Evolutionary conservation across 2,113 vertebrate genomes (phyloP), one percentile per base, ranked within the genome.

Genomic region (Eidolon helvum): DNA sequence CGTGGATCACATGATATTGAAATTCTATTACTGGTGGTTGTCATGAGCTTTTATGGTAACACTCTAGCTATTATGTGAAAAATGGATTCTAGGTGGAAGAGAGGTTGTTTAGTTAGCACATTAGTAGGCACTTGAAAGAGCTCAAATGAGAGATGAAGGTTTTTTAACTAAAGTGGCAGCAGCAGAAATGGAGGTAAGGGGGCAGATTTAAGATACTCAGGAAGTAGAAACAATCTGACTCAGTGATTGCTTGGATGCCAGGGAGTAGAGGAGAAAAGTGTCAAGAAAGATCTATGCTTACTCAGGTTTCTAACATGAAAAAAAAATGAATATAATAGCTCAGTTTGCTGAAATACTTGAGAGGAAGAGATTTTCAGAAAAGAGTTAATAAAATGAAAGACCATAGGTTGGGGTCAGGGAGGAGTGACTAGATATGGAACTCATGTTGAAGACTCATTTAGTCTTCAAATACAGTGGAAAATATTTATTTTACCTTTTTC

Each of bases 401-500:
- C 28, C 12, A 4, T 2, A 61, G 40, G 63, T 0, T 4, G 2
- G 16, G 26, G 10, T 68, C 40, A 86, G 55, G 14, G 2, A 63
- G 18, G 43, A 82, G 55, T 19, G 28, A 26, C 33, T 92, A 66
- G 35, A 53, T 22, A 72, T 19, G 40, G 33, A 78, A 78, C 14
- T 40, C 21, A 59, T 26, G 2, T 24, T 40, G 84, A 84, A 78
- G 55, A 22, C 24, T 43, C 55, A 12, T 33, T 68, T 69, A 22
- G n/a, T 26, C 69, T 91, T 55, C 38, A 86, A 40, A 59, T 21
- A 43, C 10, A 57, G 38, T 30, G 16, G 50, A 90, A 26, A 61
- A 45, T 57, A 89, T 94, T 79, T 95, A 72, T 72, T 89, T 90
- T 55, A 55, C 10, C 28, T 59, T 87, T 86, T 87, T 40, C 82